Conservation (phyloP, 1,140 invertebrate genomes). For the Phenacoccus solenopsis region DNA sequence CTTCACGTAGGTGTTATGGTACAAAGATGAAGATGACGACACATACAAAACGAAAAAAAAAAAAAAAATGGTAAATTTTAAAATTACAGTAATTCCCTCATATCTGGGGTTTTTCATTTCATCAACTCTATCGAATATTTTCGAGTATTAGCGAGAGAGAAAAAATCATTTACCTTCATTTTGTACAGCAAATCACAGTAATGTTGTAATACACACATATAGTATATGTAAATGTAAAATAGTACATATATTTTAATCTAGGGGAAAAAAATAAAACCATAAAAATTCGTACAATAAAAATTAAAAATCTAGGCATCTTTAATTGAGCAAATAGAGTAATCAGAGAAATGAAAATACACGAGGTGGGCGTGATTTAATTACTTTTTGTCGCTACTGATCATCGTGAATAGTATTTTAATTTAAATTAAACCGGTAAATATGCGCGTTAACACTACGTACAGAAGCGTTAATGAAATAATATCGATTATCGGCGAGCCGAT, state of each 20-base stretch:
- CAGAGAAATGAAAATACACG: slow-evolving; percentile 3
- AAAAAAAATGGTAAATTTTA: not conserved
- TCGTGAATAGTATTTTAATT: too few relatives aligned
- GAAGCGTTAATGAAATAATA: not conserved
- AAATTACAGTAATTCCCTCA: not conserved
- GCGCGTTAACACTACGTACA: not conserved
- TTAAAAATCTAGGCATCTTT: slow-evolving; percentile 13
- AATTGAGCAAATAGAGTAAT: slow-evolving; percentile 14
- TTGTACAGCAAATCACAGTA: slow-evolving; percentile 1
- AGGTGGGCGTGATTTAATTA: not conserved
- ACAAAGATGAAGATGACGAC: not conserved
- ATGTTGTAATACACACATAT: not conserved
- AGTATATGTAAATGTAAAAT: not conserved
- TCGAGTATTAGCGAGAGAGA: not conserved
- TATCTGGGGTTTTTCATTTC: not conserved
- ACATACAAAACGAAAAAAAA: not conserved
- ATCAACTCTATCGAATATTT: not conserved
- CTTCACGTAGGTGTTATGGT: not conserved
- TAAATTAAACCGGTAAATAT: too few relatives aligned
- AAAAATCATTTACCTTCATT: not conserved
- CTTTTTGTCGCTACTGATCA: too few relatives aligned
- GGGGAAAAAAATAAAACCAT: not conserved
- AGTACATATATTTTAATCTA: too few relatives aligned
- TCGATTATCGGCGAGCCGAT: not conserved
- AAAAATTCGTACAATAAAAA: slow-evolving; percentile 13